Evolutionary conservation across 2,797 vertebrate genomes (phyloP), one percentile per base, ranked within the genome.

Genomic region (Hirundo rustica): DNA sequence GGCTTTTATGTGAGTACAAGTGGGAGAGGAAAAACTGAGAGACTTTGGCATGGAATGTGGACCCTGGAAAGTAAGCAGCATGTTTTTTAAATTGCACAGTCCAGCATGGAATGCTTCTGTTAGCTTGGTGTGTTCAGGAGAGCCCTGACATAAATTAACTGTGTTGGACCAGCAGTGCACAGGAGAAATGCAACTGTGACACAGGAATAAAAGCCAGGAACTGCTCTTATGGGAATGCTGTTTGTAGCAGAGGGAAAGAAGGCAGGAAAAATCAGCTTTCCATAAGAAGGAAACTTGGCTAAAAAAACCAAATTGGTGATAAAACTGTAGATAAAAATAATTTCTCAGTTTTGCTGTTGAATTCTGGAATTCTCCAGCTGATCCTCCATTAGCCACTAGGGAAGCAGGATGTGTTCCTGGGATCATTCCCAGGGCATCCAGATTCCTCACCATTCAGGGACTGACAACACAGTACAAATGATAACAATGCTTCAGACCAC

Each of bases 401-500:
- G n/a, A 79, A 61, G 57, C 17, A 26, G 72, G 73, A 78, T 30
- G 22, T 77, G 60, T 14, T 75, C 54, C 66, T 88, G 72, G 55
- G 79, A 47, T 89, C 51, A 40, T 62, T 66, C 62, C 9, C 38
- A 34, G 55, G 65, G 58, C 71, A 54, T 66, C 13, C 78, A 62
- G 44, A 17, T 62, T 61, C 30, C 66, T 77, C 26, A 42, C 53
- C 44, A 4, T 58, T 67, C 42, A 50, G 66, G 50, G 44, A 17
- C 25, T 50, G 81, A 26, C 27, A 53, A n/a, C 32, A 57, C 40
- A 54, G 21, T 18, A 26, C 48, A 60, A 30, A 50, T 2, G 1
- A 27, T 40, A 67, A 11, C 92, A 94, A 22, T 95, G 92, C 89
- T 94, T 95, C 96, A 96, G 85, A 87, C 77, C 92, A 58, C 36